A percentile compares a stretch with the other conserved stretches of the same genome.
Evolutionary conservation across 92 coral and sea anemone genomes (phyloP).

Genomic region (Epizoanthus stellaris): DNA sequence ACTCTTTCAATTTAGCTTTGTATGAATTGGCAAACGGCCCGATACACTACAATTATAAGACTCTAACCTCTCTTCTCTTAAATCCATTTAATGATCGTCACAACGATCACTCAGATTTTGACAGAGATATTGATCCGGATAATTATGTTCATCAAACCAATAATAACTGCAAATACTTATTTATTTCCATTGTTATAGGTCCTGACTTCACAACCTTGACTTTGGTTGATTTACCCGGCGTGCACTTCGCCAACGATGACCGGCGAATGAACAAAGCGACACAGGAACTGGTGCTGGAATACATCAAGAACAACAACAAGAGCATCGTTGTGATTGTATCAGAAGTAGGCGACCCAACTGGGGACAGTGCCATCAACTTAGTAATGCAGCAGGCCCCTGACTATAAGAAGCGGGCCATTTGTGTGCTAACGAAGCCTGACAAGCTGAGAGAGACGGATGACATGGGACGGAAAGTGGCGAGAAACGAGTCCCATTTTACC

Average conservation of each 20-base stretch:
- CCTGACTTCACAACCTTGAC: constrained; percentile 77
- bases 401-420: constrained; percentile 72
- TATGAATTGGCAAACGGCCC: no score
- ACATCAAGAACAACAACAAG: constrained; percentile 78
- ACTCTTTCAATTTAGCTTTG: no score
- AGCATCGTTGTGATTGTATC: constrained; percentile 81
- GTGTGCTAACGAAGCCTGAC: constrained; percentile 86
- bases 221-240: constrained; percentile 87
- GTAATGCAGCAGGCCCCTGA: constrained; percentile 76
- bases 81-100: no score
- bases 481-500: constrained; percentile 73
- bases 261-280: constrained; percentile 74
- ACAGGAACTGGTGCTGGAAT: constrained; percentile 70
- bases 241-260: constrained; percentile 85
- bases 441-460: constrained; percentile 73
- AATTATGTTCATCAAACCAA: neutral
- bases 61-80: no score
- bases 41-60: no score
- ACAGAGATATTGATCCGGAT: neutral
- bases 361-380: constrained; percentile 82
- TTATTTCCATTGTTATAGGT: constrained; percentile 46
- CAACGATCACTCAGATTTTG: no score
- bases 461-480: constrained; percentile 74
- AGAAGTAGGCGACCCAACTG: constrained; percentile 90
- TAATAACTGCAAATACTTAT: constrained; percentile 41